Base-by-base conservation (phyloP, 2,888 invertebrate genomes). In the Argyra leucocephala region DNA sequence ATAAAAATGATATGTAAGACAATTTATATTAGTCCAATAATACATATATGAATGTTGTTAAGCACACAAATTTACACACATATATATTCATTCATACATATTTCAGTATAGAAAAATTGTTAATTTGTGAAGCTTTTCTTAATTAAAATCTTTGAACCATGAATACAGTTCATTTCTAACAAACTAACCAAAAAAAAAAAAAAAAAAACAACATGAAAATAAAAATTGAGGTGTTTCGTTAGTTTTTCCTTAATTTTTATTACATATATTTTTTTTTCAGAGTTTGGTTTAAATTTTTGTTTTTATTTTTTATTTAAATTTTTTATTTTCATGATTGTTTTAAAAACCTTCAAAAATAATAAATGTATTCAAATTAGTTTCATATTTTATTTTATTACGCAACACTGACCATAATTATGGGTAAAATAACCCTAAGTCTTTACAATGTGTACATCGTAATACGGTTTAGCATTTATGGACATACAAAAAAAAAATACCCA, bases 131-230 rank as follows among this genome's bases (percentile, higher is more conserved):
- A 48, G n/a, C 18, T 48, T 48, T 48, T 48, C 48, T 48, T 48
- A 48, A 48, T 48, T 48, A 48, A 48, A 48, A 48, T 48, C 48
- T 48, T 48, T 48, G 48, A 48, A 48, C 48, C 48, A 48, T 48
- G 48, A 48, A 48, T 48, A 48, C 48, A 18, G 48, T 48, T 48
- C 12, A 48, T 48, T 48, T 48, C n/a, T n/a, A n/a, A n/a, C n/a
- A n/a, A n/a, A n/a, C n/a, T n/a, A n/a, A n/a, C 15, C 15, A 48
- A 48, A 48, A 48, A 48, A 6, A 48, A 48, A 9, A 48, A 48
- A 18, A 18, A 37, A 37, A 15, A 9, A 37, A 10, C 6, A 3
- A 37, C 3, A 37, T 15, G 12, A 10, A 37, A 10, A 37, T 37
- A 15, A 5, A 31, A 5, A 18, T 48, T n/a, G 15, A 48, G 48